Evolutionary conservation across 1,140 invertebrate species (phyloP).

Genomic region (Protaetia brevitarsis): DNA sequence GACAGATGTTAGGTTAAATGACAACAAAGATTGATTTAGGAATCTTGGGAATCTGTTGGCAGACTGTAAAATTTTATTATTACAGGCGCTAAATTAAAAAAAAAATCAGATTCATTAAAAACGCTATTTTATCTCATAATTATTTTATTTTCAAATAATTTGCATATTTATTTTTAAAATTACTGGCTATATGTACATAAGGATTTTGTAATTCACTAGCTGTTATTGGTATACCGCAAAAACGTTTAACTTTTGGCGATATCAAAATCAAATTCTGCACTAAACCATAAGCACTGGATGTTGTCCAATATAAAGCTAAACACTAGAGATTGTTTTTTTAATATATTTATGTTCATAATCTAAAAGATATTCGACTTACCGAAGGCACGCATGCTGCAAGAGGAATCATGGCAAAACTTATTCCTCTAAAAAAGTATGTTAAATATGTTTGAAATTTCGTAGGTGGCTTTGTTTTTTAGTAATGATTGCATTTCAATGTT

Average conservation of each 20-base stretch:
- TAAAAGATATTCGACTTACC: conserved; percentile 49
- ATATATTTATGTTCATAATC: too few relatives aligned
- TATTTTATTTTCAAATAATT: neutral
- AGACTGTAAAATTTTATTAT: too few relatives aligned
- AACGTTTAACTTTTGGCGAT: conserved; percentile 65
- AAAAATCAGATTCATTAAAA: neutral
- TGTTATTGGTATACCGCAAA: conserved; percentile 63
- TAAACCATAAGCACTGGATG: conserved; percentile 71
- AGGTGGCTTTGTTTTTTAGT: conserved; percentile 54
- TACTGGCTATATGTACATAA: conserved; percentile 56
- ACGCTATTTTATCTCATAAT: neutral
- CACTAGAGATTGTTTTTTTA: too few relatives aligned
- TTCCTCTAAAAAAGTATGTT: conserved; percentile 63
- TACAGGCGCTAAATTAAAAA: too few relatives aligned
- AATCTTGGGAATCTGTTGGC: too few relatives aligned
- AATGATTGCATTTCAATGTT: conserved; percentile 72
- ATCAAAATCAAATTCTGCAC: conserved; percentile 69
- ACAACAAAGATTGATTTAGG: too few relatives aligned
- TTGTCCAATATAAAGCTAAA: conserved; percentile 76
- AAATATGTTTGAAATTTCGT: conserved; percentile 59
- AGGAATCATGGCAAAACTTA: conserved; percentile 68
- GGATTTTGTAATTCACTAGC: conserved; percentile 65
- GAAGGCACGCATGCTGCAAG: conserved; percentile 66
- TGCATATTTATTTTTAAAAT: conserved; percentile 29
- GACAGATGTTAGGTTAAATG: too few relatives aligned